Evolutionary conservation across 1,140 invertebrate genomes (phyloP), one percentile per base, ranked within the genome.

Genomic region (Bombus picipes): DNA sequence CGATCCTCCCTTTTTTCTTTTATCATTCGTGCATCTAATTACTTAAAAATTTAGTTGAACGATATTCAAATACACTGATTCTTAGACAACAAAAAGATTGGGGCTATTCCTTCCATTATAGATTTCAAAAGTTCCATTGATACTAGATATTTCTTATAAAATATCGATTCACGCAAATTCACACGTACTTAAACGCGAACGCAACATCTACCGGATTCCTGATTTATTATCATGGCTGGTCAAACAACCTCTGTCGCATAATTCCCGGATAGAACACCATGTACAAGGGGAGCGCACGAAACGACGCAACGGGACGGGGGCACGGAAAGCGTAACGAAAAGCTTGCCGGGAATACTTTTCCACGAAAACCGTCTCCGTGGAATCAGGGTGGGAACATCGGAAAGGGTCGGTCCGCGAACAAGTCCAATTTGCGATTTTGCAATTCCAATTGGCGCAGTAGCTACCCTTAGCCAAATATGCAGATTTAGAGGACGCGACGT

Each of bases 381-480:
- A 82, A 73, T 62, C 18, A 59, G 89, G 12, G 28, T 28, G 34
- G 37, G 72, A 78, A 81, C 72, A 83, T 66, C n/a, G 76, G 68
- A 68, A 74, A 62, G 78, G 89, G 88, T 72, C 83, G 83, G 77
- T 68, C 87, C 90, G 86, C 84, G 87, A 88, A 92, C 92, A 92
- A 92, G 91, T 92, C 89, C 91, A 92, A 93, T 93, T 93, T 93
- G 85, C 88, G 89, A 93, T 92, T 93, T 93, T 92, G 92, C 92
- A 93, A 93, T 93, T 93, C 92, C 92, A 93, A 92, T 93, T 92
- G 92, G 88, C 88, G 87, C 86, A 76, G 70, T 72, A 86, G 90
- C 81, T 85, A 89, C 87, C 91, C 90, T 91, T 92, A 87, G 81
- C 90, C 87, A 88, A 90, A 91, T 92, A 93, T 93, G 92, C 89